Evolutionary conservation across 1,140 invertebrate genomes (phyloP).

Genomic region (Eulimnadia texana): DNA sequence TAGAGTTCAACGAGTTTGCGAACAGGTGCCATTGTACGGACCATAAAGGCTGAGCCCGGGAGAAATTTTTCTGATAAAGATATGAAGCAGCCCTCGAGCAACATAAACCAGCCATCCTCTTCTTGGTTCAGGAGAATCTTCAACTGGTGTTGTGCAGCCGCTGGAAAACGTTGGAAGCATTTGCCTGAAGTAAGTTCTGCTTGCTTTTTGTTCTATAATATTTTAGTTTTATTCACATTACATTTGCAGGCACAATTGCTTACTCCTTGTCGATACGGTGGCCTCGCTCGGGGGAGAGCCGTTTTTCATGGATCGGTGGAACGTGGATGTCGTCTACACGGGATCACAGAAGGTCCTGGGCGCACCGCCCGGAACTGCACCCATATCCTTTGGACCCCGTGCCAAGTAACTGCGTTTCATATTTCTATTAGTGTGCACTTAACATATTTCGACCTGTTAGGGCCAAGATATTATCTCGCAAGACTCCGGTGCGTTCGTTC

Average conservation of each 20-base stretch:
- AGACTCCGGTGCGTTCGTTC: slow-evolving; percentile 44
- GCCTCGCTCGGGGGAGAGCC: slow-evolving; percentile 62
- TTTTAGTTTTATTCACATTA: not conserved
- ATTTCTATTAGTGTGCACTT: not conserved
- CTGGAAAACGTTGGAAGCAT: slow-evolving; percentile 57
- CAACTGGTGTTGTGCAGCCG: slow-evolving; percentile 63
- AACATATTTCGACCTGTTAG: slow-evolving; percentile 30
- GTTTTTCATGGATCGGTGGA: slow-evolving; percentile 62
- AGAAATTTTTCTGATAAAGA: slow-evolving; percentile 40
- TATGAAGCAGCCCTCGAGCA: slow-evolving; percentile 39
- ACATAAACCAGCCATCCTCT: slow-evolving; percentile 51
- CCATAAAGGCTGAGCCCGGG: slow-evolving; percentile 33
- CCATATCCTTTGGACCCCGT: slow-evolving; percentile 65
- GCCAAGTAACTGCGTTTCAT: slow-evolving; percentile 43
- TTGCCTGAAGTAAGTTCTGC: slow-evolving; percentile 44
- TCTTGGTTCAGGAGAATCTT: slow-evolving; percentile 71
- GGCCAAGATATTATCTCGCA: slow-evolving; percentile 43
- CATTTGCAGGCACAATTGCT: slow-evolving; percentile 41
- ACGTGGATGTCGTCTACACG: slow-evolving; percentile 64
- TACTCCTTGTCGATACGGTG: slow-evolving; percentile 69
- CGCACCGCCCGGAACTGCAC: slow-evolving; percentile 62
- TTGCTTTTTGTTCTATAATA: not conserved
- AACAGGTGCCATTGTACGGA: slow-evolving; percentile 29
- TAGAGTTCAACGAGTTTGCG: too few relatives aligned
- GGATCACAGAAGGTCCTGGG: slow-evolving; percentile 73